A percentile compares a stretch with the other conserved stretches of the same genome.
These are phyloP conservation scores for Bucco capensis DNA, from an alignment of 2,113 vertebrate species.

Conservation along the genomic window DNA sequence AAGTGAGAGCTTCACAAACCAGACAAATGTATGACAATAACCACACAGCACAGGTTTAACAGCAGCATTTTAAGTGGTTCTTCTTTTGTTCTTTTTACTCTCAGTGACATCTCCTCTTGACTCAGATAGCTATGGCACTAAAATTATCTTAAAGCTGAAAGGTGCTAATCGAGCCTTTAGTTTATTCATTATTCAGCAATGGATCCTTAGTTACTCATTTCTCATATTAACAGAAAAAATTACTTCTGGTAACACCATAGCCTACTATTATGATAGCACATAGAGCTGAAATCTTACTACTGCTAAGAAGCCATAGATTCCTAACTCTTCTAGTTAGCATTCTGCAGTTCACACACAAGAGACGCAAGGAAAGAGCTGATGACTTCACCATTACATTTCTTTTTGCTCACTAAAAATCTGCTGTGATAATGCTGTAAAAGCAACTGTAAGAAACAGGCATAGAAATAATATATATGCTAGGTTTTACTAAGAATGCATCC, in stretches of 20 bases:
- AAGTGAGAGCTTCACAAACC: background rate
- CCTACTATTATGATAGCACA: conserved; percentile 24
- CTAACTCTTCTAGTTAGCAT: background rate
- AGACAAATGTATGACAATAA: background rate
- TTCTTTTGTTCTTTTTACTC: conserved; percentile 26
- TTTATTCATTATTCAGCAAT: conserved; percentile 56
- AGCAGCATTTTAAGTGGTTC: background rate
- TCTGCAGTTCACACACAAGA: background rate
- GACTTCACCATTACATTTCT: background rate
- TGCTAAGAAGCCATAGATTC: background rate
- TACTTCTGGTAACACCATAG: conserved; percentile 4
- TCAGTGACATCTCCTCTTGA: conserved; percentile 9
- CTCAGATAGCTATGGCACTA: conserved; percentile 14
- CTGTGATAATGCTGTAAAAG: background rate
- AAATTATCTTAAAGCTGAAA: conserved; percentile 56
- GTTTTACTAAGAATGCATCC: background rate
- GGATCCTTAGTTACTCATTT: conserved; percentile 40
- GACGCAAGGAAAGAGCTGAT: background rate
- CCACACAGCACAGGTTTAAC: background rate
- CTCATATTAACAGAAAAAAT: conserved; percentile 12
- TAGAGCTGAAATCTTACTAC: background rate
- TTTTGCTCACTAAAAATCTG: background rate
- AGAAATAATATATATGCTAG: background rate
- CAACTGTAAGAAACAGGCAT: background rate
- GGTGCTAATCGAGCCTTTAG: conserved; percentile 41